Percentiles rank a stretch among this genome's conserved stretches.
Evolutionary conservation across 2,113 vertebrate genomes (phyloP).

Genomic region (Labeo catla): DNA sequence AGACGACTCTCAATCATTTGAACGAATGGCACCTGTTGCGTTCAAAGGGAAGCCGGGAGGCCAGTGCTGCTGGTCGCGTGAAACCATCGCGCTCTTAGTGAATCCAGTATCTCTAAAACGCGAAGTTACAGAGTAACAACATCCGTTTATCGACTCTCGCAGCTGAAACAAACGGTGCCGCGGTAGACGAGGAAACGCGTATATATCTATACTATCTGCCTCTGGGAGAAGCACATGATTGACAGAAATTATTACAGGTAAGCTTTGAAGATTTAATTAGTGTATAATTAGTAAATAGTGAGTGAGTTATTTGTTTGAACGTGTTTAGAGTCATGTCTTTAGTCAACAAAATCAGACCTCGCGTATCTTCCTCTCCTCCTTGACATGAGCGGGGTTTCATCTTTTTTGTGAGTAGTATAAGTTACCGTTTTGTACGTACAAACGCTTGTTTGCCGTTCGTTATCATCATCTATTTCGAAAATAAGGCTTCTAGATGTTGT

Average conservation of each 20-base stretch:
- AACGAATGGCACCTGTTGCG: conserved; percentile 73
- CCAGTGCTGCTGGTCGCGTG: not conserved
- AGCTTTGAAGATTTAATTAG: conserved; percentile 15
- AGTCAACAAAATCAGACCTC: not conserved
- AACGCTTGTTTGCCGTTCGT: not conserved
- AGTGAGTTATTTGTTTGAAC: not conserved
- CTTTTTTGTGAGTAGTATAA: not conserved
- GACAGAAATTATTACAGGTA: conserved; percentile 47
- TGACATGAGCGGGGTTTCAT: not conserved
- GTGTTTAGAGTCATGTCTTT: not conserved
- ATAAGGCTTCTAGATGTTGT: not conserved
- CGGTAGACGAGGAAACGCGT: not conserved
- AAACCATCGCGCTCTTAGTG: conserved; percentile 17
- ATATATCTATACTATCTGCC: not conserved
- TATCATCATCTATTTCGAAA: not conserved
- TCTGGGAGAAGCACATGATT: conserved; percentile 12
- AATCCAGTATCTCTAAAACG: not conserved
- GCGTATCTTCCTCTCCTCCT: not conserved
- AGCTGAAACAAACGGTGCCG: not conserved
- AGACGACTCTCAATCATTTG: conserved; percentile 66
- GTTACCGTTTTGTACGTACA: not conserved
- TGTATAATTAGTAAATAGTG: not conserved
- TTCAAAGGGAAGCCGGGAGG: conserved; percentile 58
- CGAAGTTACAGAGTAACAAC: not conserved
- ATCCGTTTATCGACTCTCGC: not conserved